Conservation (phyloP, 2,888 invertebrate species). For the Melinaea menophilus region DNA sequence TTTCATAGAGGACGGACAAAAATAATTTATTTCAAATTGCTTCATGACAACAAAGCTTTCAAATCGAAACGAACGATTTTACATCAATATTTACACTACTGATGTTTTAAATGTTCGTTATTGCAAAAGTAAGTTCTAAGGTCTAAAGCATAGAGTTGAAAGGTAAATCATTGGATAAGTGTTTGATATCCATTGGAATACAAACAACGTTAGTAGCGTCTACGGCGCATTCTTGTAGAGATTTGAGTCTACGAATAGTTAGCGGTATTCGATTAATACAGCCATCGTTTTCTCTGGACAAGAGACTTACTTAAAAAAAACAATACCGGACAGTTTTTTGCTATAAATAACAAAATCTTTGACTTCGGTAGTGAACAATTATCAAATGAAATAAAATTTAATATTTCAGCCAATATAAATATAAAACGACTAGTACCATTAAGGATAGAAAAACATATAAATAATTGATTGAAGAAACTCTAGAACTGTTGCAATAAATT, state of each 20-base stretch:
- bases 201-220: constrained; percentile 19
- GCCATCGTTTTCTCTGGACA: background rate
- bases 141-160: background rate
- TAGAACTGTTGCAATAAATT: too few species aligned
- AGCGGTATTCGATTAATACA: constrained; percentile 20
- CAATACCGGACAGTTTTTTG: background rate
- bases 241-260: constrained; percentile 26
- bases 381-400: too few species aligned
- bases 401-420: too few species aligned
- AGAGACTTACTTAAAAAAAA: background rate
- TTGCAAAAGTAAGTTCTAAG: constrained; percentile 6
- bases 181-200: constrained; percentile 17
- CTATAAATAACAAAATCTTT: too few species aligned
- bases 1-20: background rate
- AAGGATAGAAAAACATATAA: too few species aligned
- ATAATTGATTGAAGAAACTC: too few species aligned
- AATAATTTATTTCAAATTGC: background rate
- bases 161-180: constrained; percentile 2
- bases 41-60: constrained; percentile 5
- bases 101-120: background rate
- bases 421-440: too few species aligned
- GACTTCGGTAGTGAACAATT: too few species aligned
- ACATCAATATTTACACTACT: constrained; percentile 14
- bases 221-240: constrained; percentile 24
- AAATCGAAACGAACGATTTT: constrained; percentile 13